Percentiles rank a stretch among this genome's conserved stretches.
Evolutionary conservation across 2,888 invertebrate species (phyloP).

Genomic region (Hoplodrina blanda): DNA sequence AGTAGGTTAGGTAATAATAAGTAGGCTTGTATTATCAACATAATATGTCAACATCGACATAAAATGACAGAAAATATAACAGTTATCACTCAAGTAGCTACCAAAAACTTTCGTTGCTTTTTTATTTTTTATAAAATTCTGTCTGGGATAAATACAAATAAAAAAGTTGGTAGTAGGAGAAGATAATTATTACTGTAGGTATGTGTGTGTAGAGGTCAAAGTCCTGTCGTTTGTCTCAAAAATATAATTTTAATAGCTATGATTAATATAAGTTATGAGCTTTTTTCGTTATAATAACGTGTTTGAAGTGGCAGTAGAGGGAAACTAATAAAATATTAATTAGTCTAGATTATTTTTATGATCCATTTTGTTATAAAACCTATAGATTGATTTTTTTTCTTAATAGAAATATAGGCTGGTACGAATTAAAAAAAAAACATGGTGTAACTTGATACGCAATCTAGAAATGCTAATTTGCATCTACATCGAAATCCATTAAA

Average conservation of each 20-base stretch:
- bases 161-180: slow-evolving; percentile 1
- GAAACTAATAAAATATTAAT: slow-evolving; percentile 46
- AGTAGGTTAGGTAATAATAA: too few species aligned
- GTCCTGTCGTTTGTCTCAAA: slow-evolving; percentile 21
- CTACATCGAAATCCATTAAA: not conserved
- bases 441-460: slow-evolving; percentile 15
- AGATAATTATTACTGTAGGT: not conserved
- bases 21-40: too few species aligned
- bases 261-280: slow-evolving; percentile 48
- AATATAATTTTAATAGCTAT: slow-evolving; percentile 45
- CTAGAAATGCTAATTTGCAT: slow-evolving; percentile 21
- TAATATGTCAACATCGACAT: too few species aligned
- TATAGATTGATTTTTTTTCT: slow-evolving; percentile 10
- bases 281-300: slow-evolving; percentile 39
- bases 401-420: not conserved
- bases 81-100: not conserved
- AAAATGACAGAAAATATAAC: not conserved
- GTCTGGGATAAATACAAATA: not conserved
- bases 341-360: slow-evolving; percentile 40
- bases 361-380: slow-evolving; percentile 13
- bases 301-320: slow-evolving; percentile 35
- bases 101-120: not conserved
- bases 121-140: not conserved
- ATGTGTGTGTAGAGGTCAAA: slow-evolving; percentile 13
- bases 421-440: not conserved